Base-by-base conservation (phyloP, 2,888 invertebrate species). In the Tetragonisca angustula region DNA sequence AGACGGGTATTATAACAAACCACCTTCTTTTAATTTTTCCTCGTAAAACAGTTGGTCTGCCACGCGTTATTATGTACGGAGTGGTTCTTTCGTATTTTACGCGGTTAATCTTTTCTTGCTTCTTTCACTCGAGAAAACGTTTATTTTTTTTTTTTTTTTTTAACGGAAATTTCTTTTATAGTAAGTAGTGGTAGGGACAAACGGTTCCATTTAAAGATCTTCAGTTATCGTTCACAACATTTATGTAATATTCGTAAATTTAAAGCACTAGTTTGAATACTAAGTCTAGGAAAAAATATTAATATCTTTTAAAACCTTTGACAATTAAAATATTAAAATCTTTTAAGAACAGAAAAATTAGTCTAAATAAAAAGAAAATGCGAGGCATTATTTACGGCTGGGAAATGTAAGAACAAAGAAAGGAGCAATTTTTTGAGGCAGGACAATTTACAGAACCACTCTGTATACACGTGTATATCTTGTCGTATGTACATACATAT, bases 1-100 rank as follows among this genome's bases (percentile, higher is more conserved):
- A 94, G 88, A 93, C 91, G 93, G 93, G 93, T 92, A 92, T 92
- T 92, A 91, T 92, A 92, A 86, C 90, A 90, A 90, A 90, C 79
- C 89, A 89, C 83, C 86, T 90, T 88, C 81, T 90, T 92, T 89
- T 88, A 83, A 88, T 84, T 88, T 91, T 91, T 92, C 91, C 92
- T 92, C 90, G 92, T 92, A 92, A 91, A 89, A 72, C 67, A 81
- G 89, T 91, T 93, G 92, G 89, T 91, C 91, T 92, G 88, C 90
- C 91, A 92, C 90, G 91, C 91, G 91, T 91, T 88, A 90, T 87
- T 85, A 86, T 88, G 67, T 85, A 81, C 78, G 65, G 84, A 79
- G 85, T 84, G 84, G 84, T 75, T 84, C 76, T 69, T 77, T 75
- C 61, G 32, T 65, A 62, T 36, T 21, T 64, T 32, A 6, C 4